A percentile compares a stretch with the other conserved stretches of the same genome.
Evolutionary conservation across 2,888 invertebrate genomes (phyloP).

Genomic region (Rambutsinella grinnellia): DNA sequence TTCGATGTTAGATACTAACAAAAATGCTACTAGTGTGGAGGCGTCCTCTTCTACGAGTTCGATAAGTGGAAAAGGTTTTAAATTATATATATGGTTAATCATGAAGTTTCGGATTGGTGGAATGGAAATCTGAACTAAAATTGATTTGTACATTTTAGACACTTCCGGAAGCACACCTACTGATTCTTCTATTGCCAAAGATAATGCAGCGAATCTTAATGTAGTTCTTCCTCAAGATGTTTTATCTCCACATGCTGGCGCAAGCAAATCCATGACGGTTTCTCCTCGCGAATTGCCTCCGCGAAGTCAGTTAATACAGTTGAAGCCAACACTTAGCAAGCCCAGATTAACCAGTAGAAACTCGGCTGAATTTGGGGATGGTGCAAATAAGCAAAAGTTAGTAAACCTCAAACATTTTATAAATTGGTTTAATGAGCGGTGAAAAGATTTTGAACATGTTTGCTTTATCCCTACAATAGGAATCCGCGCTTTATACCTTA

Average conservation of each 20-base stretch:
- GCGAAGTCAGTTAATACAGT: conserved; percentile 57
- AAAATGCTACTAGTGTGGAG: no score
- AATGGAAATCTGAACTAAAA: no score
- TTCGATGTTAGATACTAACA: conserved; percentile 7
- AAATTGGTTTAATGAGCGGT: no score
- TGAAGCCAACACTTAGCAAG: conserved; percentile 45
- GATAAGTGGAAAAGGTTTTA: no score
- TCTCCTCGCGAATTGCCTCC: conserved; percentile 64
- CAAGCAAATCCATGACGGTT: background rate
- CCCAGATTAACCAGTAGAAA: conserved; percentile 16
- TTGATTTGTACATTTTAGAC: no score
- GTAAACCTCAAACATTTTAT: background rate
- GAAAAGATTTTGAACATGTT: conserved; percentile 7
- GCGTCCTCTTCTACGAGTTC: no score
- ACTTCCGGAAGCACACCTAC: background rate
- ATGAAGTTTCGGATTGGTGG: no score
- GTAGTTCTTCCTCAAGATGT: background rate
- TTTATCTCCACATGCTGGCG: background rate
- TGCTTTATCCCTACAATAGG: no score
- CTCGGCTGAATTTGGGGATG: conserved; percentile 20
- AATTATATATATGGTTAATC: no score
- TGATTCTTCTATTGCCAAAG: background rate
- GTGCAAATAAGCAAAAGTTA: conserved; percentile 45
- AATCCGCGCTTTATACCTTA: conserved; percentile 66
- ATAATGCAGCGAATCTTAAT: background rate